Evolutionary conservation across 92 coral and sea anemone genomes (phyloP).

Genomic region (Palythoa caribaeorum): DNA sequence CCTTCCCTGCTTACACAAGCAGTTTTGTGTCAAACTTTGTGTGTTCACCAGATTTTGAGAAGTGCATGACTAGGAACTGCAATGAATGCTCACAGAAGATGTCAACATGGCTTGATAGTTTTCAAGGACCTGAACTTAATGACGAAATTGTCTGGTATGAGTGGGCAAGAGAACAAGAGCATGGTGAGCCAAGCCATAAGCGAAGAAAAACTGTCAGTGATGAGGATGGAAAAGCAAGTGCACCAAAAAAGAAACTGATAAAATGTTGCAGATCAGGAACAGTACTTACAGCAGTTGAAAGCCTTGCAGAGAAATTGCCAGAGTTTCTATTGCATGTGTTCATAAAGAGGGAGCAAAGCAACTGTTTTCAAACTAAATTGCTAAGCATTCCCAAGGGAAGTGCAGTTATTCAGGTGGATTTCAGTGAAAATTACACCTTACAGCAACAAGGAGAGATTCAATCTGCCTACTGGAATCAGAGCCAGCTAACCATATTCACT

Average conservation of each 20-base stretch:
- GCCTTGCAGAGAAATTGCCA: slow-evolving; percentile 59
- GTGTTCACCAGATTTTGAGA: slow-evolving; percentile 43
- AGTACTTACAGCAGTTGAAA: slow-evolving; percentile 45
- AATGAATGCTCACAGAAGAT: slow-evolving; percentile 48
- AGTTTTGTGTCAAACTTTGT: slow-evolving; percentile 55
- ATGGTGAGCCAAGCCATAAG: slow-evolving; percentile 56
- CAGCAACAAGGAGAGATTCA: slow-evolving; percentile 68
- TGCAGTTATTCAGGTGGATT: slow-evolving; percentile 64
- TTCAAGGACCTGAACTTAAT: slow-evolving; percentile 57
- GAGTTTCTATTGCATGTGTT: slow-evolving; percentile 61
- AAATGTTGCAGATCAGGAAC: slow-evolving; percentile 59
- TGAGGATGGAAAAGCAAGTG: slow-evolving; percentile 38
- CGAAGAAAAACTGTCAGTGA: slow-evolving; percentile 33
- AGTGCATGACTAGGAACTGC: slow-evolving; percentile 42
- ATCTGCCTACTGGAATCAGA: slow-evolving; percentile 64
- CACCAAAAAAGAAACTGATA: slow-evolving; percentile 56
- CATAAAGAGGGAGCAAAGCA: slow-evolving; percentile 59
- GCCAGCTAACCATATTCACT: slow-evolving; percentile 64
- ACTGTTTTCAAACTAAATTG: slow-evolving; percentile 57
- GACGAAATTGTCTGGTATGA: slow-evolving; percentile 40
- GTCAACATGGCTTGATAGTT: slow-evolving; percentile 40
- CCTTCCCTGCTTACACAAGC: slow-evolving; percentile 60
- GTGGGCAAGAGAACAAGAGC: slow-evolving; percentile 48
- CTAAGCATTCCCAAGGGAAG: slow-evolving; percentile 55
- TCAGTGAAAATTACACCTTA: slow-evolving; percentile 58